phyloP scores from a whole-genome alignment of 2,797 vertebrate genomes.

The Pseudochirops corinnae region DNA sequence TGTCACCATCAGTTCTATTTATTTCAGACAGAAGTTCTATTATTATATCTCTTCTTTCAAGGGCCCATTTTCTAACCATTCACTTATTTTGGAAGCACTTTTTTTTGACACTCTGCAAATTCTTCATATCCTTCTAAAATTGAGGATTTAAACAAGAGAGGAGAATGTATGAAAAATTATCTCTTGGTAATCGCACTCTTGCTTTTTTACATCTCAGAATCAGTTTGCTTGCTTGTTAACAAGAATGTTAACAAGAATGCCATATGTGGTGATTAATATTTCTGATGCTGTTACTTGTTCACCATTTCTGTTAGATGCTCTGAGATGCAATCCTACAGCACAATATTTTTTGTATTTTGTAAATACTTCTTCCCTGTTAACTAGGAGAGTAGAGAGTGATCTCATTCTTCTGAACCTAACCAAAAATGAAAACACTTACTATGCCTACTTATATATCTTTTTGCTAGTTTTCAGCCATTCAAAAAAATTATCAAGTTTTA shows the following conservation, averaged over 20 bases:
- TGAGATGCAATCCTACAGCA: background rate
- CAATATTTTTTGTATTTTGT: background rate
- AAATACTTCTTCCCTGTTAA: background rate
- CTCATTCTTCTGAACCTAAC: background rate
- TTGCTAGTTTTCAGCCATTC: background rate
- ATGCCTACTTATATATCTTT: background rate
- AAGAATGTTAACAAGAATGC: background rate
- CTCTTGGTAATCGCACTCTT: background rate
- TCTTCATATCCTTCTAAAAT: background rate
- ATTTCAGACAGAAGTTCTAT: background rate
- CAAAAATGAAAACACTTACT: background rate
- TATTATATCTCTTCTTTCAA: background rate
- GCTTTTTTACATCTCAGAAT: background rate
- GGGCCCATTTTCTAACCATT: background rate
- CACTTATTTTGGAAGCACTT: slow-evolving; percentile 28
- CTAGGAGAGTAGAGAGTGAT: background rate
- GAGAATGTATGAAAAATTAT: background rate
- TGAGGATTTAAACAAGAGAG: background rate
- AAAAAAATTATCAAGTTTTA: background rate
- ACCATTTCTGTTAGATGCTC: background rate
- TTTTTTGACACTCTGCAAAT: background rate
- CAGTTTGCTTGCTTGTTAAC: background rate
- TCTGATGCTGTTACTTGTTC: background rate
- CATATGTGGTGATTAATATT: background rate
- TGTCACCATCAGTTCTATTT: background rate